phyloP scores from a whole-genome alignment of 2,888 invertebrate genomes.

The Tenthredo mesomela region DNA sequence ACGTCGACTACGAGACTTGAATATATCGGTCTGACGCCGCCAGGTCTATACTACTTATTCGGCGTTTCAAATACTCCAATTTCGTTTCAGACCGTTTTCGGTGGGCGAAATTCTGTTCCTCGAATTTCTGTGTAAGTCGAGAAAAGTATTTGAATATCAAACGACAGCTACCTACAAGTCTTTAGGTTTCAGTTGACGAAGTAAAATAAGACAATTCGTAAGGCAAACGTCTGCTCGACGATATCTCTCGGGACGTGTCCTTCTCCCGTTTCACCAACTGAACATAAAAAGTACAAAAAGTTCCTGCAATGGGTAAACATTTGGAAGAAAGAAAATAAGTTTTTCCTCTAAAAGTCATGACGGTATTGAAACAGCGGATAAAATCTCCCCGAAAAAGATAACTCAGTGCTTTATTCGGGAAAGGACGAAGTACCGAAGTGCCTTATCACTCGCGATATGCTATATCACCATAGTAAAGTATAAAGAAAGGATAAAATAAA shows the following conservation, averaged over 20 bases:
- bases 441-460: neutral
- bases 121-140: neutral
- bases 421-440: neutral
- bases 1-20: neutral
- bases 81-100: constrained; percentile 7
- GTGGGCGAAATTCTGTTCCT: neutral
- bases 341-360: neutral
- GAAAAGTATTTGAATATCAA: constrained; percentile 20
- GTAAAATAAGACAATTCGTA: constrained; percentile 18
- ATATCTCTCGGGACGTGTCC: constrained; percentile 8
- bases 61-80: constrained; percentile 34
- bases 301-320: neutral
- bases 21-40: constrained; percentile 11
- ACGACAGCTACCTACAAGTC: neutral
- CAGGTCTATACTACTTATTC: constrained; percentile 1
- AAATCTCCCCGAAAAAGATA: neutral
- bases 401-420: neutral
- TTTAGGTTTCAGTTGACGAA: neutral
- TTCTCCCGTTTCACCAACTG: neutral
- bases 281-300: neutral
- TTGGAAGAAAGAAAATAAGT: neutral
- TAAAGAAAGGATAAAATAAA: neutral
- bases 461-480: neutral
- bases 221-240: neutral
- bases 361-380: neutral